Evolutionary conservation across 2,113 vertebrate species (phyloP).

Genomic region (Bubo bubo): DNA sequence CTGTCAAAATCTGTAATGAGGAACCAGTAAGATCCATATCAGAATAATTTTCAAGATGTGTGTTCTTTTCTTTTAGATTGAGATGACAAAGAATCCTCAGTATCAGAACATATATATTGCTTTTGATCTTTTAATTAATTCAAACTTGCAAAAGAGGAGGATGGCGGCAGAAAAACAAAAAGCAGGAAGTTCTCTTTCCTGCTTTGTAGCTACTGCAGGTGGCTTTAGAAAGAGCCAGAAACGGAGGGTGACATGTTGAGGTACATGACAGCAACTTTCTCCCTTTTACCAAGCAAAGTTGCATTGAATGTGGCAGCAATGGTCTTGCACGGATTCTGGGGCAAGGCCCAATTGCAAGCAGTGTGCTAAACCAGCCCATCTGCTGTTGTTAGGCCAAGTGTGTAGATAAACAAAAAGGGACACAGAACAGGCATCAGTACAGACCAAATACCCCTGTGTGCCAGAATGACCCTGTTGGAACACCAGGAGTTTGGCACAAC

Average conservation of each 20-base stretch:
- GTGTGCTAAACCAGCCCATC: background rate
- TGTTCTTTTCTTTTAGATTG: background rate
- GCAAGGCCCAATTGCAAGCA: background rate
- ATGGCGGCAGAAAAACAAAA: background rate
- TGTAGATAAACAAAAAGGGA: background rate
- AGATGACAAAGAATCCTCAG: constrained; percentile 10
- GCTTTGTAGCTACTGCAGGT: background rate
- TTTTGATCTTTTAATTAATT: constrained; percentile 58
- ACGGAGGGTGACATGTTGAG: background rate
- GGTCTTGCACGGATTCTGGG: background rate
- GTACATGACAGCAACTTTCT: background rate
- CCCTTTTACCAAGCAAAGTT: background rate
- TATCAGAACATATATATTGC: background rate
- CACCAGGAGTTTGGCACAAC: background rate
- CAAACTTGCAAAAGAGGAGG: background rate
- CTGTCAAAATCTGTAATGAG: background rate
- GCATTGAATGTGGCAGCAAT: background rate
- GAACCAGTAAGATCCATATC: background rate
- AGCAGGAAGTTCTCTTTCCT: background rate
- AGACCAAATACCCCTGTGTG: background rate
- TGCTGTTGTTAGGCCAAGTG: background rate
- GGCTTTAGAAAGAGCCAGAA: background rate
- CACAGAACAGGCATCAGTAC: background rate
- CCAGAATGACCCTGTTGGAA: background rate
- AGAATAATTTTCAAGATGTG: background rate